A percentile compares a stretch with the other conserved stretches of the same genome.
Conservation (phyloP, 2,888 invertebrate species). For the Drosophila differens region DNA sequence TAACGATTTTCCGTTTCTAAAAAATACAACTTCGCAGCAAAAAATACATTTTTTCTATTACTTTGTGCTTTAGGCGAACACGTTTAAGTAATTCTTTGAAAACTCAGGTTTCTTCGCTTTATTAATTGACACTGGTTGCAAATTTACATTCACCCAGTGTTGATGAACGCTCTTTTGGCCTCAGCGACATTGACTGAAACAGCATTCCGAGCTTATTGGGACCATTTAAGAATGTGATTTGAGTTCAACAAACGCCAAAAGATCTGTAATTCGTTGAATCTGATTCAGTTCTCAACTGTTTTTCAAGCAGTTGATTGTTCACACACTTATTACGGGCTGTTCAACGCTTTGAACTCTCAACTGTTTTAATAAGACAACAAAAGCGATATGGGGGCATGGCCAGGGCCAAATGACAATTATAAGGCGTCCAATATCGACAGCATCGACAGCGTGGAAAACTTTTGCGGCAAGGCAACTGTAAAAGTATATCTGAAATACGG, state of each 20-base stretch:
- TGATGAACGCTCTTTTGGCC: slow-evolving; percentile 50
- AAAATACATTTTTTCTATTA: background rate
- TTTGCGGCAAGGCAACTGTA: slow-evolving; percentile 18
- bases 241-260: slow-evolving; percentile 66
- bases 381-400: slow-evolving; percentile 28
- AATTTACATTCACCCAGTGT: slow-evolving; percentile 34
- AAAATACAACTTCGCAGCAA: background rate
- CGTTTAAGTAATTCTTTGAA: background rate
- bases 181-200: background rate
- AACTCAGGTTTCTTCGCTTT: slow-evolving; percentile 25
- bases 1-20: background rate
- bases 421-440: slow-evolving; percentile 19
- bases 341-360: slow-evolving; percentile 64
- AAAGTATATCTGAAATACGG: slow-evolving; percentile 13
- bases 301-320: slow-evolving; percentile 13
- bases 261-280: slow-evolving; percentile 53
- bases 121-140: slow-evolving; percentile 25
- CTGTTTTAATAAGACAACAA: slow-evolving; percentile 58
- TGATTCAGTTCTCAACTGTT: slow-evolving; percentile 27
- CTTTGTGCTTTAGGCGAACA: background rate
- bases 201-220: slow-evolving; percentile 28
- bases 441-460: slow-evolving; percentile 49
- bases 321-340: slow-evolving; percentile 37
- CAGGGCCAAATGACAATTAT: slow-evolving; percentile 39
- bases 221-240: slow-evolving; percentile 27